phyloP scores from a whole-genome alignment of 2,113 vertebrate genomes.

The Psilopsiagon aymara region DNA sequence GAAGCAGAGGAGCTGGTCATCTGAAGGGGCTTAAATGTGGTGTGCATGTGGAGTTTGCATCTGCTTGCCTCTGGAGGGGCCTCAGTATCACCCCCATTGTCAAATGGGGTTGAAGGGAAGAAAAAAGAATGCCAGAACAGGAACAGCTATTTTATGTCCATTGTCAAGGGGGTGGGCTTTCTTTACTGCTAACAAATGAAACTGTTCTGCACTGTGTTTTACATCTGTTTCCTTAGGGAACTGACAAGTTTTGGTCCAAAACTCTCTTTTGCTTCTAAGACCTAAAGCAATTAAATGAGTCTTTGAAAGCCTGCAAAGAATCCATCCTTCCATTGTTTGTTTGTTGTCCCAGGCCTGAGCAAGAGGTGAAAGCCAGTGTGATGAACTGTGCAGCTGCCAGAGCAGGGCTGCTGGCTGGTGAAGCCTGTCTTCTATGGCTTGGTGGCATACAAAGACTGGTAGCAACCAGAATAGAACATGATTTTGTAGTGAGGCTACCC shows the following conservation, averaged over 20 bases:
- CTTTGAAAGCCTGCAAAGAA: neutral
- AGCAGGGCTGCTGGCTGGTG: neutral
- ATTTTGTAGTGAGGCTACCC: neutral
- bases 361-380: neutral
- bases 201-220: neutral
- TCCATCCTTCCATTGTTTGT: neutral
- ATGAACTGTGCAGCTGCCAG: neutral
- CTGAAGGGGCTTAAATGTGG: neutral
- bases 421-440: neutral
- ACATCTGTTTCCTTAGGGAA: neutral
- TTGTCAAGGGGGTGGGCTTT: neutral
- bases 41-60: neutral
- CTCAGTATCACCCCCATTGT: neutral
- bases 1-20: neutral
- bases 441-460: neutral
- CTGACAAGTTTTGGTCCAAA: neutral
- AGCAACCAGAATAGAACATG: conserved; percentile 37
- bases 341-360: neutral
- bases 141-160: neutral
- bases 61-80: neutral
- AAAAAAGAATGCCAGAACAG: neutral
- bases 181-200: neutral
- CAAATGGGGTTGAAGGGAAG: neutral
- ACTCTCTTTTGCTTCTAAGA: neutral
- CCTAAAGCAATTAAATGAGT: neutral